Percentiles rank a stretch among this genome's conserved stretches.
phyloP scores from a whole-genome alignment of 2,888 invertebrate genomes.

The Hartigia nigra region DNA sequence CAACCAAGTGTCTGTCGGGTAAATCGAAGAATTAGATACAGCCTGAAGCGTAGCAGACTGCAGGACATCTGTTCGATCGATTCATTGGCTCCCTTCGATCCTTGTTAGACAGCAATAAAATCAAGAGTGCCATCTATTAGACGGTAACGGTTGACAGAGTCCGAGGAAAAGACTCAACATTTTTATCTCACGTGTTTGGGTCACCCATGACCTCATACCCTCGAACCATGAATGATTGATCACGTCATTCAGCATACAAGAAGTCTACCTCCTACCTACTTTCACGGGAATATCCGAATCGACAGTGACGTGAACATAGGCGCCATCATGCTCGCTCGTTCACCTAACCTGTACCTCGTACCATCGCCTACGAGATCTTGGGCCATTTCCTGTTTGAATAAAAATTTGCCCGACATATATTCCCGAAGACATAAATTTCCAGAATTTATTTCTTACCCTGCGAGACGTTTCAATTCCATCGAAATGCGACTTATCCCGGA shows the following conservation, averaged over 20 bases:
- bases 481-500: no score
- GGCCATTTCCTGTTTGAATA: not conserved
- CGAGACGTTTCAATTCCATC: no score
- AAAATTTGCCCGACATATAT: not conserved
- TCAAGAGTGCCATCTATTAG: not conserved
- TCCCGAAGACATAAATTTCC: not conserved
- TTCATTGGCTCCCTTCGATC: not conserved
- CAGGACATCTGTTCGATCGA: not conserved
- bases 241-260: constrained; percentile 16
- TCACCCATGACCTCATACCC: not conserved
- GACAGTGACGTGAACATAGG: constrained; percentile 24
- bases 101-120: not conserved
- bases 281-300: constrained; percentile 7
- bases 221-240: constrained; percentile 25
- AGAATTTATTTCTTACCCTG: no score
- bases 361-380: not conserved
- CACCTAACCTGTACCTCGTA: not conserved
- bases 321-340: constrained; percentile 15
- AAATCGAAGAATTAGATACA: no score
- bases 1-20: not conserved
- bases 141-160: not conserved
- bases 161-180: not conserved
- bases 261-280: not conserved
- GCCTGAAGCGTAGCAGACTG: no score
- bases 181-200: not conserved